Evolutionary conservation across 2,113 vertebrate species (phyloP), one percentile per base, ranked within the genome.

Genomic region (Corydoras maculifer): DNA sequence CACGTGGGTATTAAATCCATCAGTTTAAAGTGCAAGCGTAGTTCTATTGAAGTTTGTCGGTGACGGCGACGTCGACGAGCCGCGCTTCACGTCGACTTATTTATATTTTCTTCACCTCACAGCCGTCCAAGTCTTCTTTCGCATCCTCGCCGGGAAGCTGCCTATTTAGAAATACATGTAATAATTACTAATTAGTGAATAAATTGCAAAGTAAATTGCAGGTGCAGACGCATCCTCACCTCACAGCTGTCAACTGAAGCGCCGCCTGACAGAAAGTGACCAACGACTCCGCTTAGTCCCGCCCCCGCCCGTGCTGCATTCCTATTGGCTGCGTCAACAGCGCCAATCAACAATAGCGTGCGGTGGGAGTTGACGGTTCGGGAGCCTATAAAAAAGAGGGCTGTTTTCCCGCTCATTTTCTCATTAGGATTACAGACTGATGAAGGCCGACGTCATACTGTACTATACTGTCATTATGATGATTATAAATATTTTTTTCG

Each of bases 241-340:
- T 11, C 65, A 11, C 54, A 31, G 31, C 50, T 48, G 8, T 69
- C 35, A 29, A 55, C 25, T 14, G 58, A 5, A 50, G 12, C 43
- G 57, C 10, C 54, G n/a, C 35, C 57, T 60, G 67, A 59, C 67
- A 29, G 54, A 57, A 7, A n/a, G 12, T n/a, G 43, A 15, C 35
- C 57, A 69, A n/a, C 67, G 25, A 54, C 48, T 58, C 43, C 10
- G 8, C 67, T 69, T 48, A 60, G 50, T 50, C 58, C 57, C 5
- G 35, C 35, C 67, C 30, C 67, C 59, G 9, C 50, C 6, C 67
- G n/a, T 48, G 50, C 4, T 8, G 15, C 31, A 3, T 5, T 69
- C 67, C 59, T 35, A 69, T 60, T 69, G 57, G 67, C 35, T 60
- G 6, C 8, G 14, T 10, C 3, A 15, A 62, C 1, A 3, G 55